Conservation (phyloP, 1,140 invertebrate species). For the Matsumurasca onukii region DNA sequence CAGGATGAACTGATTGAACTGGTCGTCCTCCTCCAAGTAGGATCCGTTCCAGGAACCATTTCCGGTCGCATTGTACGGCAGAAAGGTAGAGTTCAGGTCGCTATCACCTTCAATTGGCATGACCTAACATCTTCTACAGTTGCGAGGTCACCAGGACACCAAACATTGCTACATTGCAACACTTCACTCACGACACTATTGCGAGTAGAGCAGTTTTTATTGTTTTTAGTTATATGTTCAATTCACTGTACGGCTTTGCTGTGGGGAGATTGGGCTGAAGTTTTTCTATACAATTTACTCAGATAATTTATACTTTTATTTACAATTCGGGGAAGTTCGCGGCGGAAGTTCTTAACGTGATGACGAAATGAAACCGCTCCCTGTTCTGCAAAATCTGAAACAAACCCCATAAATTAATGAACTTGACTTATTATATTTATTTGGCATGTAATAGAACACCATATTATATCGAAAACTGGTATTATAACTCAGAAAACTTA, state of each 20-base stretch:
- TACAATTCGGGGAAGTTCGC: slow-evolving; percentile 6
- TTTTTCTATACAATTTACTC: background rate
- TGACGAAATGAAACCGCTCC: too few relatives aligned
- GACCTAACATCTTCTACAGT: slow-evolving; percentile 7
- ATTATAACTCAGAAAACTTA: too few relatives aligned
- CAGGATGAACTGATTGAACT: slow-evolving; percentile 60
- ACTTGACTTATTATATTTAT: too few relatives aligned
- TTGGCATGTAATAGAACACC: too few relatives aligned
- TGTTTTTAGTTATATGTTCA: background rate
- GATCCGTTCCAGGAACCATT: slow-evolving; percentile 29
- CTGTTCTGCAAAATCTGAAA: too few relatives aligned
- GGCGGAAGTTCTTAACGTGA: background rate
- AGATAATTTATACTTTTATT: background rate
- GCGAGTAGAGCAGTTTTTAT: background rate
- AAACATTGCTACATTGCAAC: background rate
- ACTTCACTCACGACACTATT: background rate
- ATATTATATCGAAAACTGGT: too few relatives aligned
- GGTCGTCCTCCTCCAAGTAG: slow-evolving; percentile 25
- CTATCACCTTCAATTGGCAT: slow-evolving; percentile 4
- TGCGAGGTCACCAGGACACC: background rate
- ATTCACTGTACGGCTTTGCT: background rate
- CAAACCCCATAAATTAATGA: too few relatives aligned
- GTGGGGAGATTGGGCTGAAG: background rate
- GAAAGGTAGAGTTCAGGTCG: background rate
- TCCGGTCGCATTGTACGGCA: too few relatives aligned